Conservation (phyloP, 1,140 invertebrate genomes). For the Cydia strobilella region DNA sequence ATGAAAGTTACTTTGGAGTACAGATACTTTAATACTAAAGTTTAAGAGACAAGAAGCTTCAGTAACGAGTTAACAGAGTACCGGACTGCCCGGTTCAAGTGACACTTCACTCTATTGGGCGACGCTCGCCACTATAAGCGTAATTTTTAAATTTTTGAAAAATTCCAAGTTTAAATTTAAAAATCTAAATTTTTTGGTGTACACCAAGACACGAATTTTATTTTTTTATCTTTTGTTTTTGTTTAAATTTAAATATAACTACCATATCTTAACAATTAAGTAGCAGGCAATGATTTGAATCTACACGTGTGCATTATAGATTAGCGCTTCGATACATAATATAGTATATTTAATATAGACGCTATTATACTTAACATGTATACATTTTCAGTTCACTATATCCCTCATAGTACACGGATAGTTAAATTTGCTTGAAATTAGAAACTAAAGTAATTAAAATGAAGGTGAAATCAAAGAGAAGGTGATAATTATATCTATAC, state of each 20-base stretch:
- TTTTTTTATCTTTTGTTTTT: slow-evolving; percentile 51
- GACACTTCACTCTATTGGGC: slow-evolving; percentile 41
- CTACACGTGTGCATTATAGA: slow-evolving; percentile 68
- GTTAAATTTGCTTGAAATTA: slow-evolving; percentile 74
- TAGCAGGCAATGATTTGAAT: slow-evolving; percentile 64
- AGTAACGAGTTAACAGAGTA: slow-evolving; percentile 57
- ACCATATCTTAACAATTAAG: slow-evolving; percentile 57
- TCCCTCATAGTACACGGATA: slow-evolving; percentile 55
- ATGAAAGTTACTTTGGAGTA: slow-evolving; percentile 79
- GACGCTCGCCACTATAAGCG: slow-evolving; percentile 68
- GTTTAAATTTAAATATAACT: slow-evolving; percentile 49
- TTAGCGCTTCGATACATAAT: slow-evolving; percentile 42
- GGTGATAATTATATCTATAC: slow-evolving; percentile 46
- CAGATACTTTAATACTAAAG: slow-evolving; percentile 78
- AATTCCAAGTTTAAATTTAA: slow-evolving; percentile 46
- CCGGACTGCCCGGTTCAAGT: slow-evolving; percentile 47
- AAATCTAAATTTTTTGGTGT: slow-evolving; percentile 57
- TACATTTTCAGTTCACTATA: slow-evolving; percentile 51
- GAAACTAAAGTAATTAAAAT: slow-evolving; percentile 35
- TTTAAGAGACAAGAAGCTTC: slow-evolving; percentile 72
- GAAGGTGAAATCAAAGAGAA: slow-evolving; percentile 39
- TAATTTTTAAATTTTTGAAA: slow-evolving; percentile 55
- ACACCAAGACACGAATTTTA: slow-evolving; percentile 59
- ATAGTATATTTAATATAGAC: slow-evolving; percentile 36
- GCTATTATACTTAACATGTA: slow-evolving; percentile 55